Evolutionary conservation across 2,113 vertebrate genomes (phyloP).

Genomic region (Tauraco erythrolophus): DNA sequence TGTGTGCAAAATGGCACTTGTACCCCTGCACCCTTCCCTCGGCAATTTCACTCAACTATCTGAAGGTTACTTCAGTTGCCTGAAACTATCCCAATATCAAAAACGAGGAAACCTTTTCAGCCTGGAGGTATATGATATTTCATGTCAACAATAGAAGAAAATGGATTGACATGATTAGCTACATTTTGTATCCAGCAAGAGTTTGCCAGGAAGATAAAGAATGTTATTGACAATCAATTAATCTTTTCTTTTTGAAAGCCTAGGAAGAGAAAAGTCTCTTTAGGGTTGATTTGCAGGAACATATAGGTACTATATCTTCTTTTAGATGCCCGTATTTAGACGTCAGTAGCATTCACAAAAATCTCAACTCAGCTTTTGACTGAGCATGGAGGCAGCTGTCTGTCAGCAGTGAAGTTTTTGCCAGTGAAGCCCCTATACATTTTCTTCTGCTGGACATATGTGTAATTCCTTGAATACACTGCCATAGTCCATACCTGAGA

Average conservation of each 20-base stretch:
- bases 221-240: background rate
- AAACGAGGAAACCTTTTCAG: background rate
- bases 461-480: background rate
- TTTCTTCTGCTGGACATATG: background rate
- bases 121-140: conserved; percentile 5
- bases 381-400: background rate
- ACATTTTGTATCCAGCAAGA: conserved; percentile 24
- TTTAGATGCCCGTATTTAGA: conserved; percentile 11
- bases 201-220: conserved; percentile 12
- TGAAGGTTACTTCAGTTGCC: conserved; percentile 1
- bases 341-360: background rate
- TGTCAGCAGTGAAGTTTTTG: background rate
- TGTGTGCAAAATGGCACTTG: background rate
- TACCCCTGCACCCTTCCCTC: background rate
- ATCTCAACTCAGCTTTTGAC: background rate
- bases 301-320: background rate
- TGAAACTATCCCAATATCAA: background rate
- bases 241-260: conserved; percentile 11
- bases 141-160: background rate
- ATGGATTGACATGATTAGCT: background rate
- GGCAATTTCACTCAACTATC: background rate
- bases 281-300: conserved; percentile 6
- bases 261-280: background rate
- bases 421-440: background rate
- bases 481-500: background rate